Percentiles rank a stretch among this genome's conserved stretches.
phyloP scores from a whole-genome alignment of 2,888 invertebrate species.

The Caenorhabditis wallacei region DNA sequence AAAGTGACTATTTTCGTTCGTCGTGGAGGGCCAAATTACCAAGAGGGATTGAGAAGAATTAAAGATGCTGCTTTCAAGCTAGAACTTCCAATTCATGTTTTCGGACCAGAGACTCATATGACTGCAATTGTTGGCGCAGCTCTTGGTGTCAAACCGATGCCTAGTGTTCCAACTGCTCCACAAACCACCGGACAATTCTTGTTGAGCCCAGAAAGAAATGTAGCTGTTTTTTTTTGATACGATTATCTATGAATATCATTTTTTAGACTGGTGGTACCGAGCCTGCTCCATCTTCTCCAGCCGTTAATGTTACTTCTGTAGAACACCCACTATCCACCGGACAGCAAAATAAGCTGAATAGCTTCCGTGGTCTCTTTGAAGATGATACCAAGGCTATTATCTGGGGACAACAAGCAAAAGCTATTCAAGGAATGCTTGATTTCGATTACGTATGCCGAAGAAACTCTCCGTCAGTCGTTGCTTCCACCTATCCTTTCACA shows the following conservation, averaged over 20 bases:
- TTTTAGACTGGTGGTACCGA: conserved; percentile 72
- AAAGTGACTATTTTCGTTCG: conserved; percentile 96
- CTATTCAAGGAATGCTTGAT: conserved; percentile 96
- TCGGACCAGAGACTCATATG: conserved; percentile 99
- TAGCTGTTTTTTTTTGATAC: too few relatives aligned
- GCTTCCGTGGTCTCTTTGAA: conserved; percentile 76
- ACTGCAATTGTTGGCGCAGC: conserved; percentile 99
- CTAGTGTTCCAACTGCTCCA: conserved; percentile 87
- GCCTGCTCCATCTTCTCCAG: conserved; percentile 58
- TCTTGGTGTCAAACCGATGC: conserved; percentile 92
- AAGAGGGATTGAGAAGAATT: conserved; percentile 96
- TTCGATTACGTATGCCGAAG: conserved; percentile 96
- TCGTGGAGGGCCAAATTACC: conserved; percentile 98
- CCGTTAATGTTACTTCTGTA: background rate
- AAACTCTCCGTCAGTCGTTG: conserved; percentile 91
- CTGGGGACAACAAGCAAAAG: conserved; percentile 99
- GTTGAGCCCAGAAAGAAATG: conserved; percentile 85
- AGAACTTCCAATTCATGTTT: conserved; percentile 94
- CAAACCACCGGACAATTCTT: conserved; percentile 93
- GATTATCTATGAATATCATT: background rate
- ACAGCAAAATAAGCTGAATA: conserved; percentile 27
- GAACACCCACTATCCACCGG: conserved; percentile 27
- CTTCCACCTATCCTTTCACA: conserved; percentile 97
- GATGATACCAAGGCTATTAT: conserved; percentile 88
- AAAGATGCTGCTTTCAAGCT: conserved; percentile 89